phyloP scores from a whole-genome alignment of 2,888 invertebrate genomes.

The Eupeodes latifasciatus region DNA sequence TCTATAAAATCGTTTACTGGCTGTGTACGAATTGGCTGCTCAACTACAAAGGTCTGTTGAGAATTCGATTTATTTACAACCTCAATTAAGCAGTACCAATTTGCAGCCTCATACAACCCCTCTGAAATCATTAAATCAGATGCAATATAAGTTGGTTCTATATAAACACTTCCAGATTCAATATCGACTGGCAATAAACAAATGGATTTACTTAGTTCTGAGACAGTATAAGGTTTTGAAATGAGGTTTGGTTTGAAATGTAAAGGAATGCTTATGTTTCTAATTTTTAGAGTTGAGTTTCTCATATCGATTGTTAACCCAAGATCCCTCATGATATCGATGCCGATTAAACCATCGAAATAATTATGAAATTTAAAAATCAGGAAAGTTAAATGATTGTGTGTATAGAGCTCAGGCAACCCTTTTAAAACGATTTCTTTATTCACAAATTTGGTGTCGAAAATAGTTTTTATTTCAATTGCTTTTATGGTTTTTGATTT shows the following conservation, averaged over 20 bases:
- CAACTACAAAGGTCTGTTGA: constrained; percentile 30
- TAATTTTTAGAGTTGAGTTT: not conserved
- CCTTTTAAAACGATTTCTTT: constrained; percentile 4
- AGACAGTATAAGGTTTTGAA: no score
- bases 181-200: constrained; percentile 52
- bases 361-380: constrained; percentile 32
- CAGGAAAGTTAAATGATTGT: not conserved
- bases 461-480: constrained; percentile 46
- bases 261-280: constrained; percentile 24
- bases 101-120: constrained; percentile 38
- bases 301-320: constrained; percentile 12
- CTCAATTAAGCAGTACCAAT: constrained; percentile 48
- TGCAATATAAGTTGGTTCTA: constrained; percentile 27
- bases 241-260: constrained; percentile 46
- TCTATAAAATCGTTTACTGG: constrained; percentile 27
- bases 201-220: constrained; percentile 52
- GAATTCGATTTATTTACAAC: constrained; percentile 26
- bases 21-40: constrained; percentile 2
- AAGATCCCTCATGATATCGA: not conserved
- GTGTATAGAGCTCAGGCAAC: constrained; percentile 2
- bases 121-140: constrained; percentile 37
- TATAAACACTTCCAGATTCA: constrained; percentile 40
- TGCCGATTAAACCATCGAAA: constrained; percentile 29
- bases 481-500: constrained; percentile 28
- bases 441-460: not conserved